Evolutionary conservation across 35 echinoderm and acorn worm genomes (phyloP).

Genomic region (Stichopus chloronotus): DNA sequence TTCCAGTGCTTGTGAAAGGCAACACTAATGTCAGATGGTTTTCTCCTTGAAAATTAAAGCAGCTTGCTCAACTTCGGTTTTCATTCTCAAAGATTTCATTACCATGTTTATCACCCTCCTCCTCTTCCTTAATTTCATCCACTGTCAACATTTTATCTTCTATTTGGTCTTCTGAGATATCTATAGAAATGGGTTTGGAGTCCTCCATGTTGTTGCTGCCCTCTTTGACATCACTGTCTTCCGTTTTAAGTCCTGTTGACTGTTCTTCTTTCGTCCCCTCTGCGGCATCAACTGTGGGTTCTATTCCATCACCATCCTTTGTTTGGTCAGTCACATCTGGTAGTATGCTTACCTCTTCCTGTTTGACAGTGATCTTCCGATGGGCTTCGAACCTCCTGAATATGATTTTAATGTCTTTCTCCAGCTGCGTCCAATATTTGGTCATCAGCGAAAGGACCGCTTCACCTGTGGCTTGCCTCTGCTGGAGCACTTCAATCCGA

Average conservation of each 20-base stretch:
- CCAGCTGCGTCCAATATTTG: conserved; percentile 97
- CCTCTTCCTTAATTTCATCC: conserved; percentile 52
- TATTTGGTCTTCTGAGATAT: neutral
- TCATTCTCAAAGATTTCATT: too few relatives aligned
- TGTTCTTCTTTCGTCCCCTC: conserved; percentile 44
- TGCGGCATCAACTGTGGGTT: conserved; percentile 14
- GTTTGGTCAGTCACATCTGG: too few relatives aligned
- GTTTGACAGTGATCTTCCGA: conserved; percentile 1
- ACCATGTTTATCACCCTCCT: conserved; percentile 27
- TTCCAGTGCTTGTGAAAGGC: too few relatives aligned
- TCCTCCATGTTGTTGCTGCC: neutral
- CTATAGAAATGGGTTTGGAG: too few relatives aligned
- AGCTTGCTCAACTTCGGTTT: too few relatives aligned
- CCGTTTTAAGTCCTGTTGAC: neutral
- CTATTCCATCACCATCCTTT: conserved; percentile 19
- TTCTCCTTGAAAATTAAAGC: too few relatives aligned
- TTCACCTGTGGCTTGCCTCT: conserved; percentile 90
- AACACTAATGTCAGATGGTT: too few relatives aligned
- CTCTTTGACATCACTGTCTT: conserved; percentile 26
- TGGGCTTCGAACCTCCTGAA: conserved; percentile 62
- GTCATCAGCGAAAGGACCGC: conserved; percentile 89
- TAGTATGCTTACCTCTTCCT: too few relatives aligned
- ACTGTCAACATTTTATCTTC: neutral
- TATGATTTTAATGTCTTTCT: conserved; percentile 87
- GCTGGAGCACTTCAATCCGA: conserved; percentile 77